Percentiles rank a stretch among this genome's conserved stretches.
Evolutionary conservation across 1,140 invertebrate genomes (phyloP).

Genomic region (Ectropis grisescens): DNA sequence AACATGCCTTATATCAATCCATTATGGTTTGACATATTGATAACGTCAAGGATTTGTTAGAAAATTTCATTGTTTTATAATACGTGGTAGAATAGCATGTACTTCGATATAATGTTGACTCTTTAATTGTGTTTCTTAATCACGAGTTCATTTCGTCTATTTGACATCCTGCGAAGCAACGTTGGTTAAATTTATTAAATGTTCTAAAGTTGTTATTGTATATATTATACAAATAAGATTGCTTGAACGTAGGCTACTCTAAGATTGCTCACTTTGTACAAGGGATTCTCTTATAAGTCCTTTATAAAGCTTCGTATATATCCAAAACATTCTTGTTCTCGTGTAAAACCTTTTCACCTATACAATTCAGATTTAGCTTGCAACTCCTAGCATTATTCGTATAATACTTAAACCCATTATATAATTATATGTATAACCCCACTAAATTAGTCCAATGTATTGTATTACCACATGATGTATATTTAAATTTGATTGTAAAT

Average conservation of each 20-base stretch:
- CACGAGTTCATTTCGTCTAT: too few species aligned
- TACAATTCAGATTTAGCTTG: constrained; percentile 50
- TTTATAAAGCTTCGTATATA: constrained; percentile 53
- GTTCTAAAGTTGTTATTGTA: constrained; percentile 50
- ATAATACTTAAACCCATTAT: constrained; percentile 11
- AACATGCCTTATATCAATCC: too few species aligned
- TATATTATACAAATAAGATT: constrained; percentile 51
- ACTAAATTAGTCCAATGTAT: constrained; percentile 36
- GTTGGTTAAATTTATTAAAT: constrained; percentile 22
- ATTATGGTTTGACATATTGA: too few species aligned
- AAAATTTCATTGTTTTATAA: too few species aligned
- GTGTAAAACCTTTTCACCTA: constrained; percentile 50
- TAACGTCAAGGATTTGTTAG: too few species aligned
- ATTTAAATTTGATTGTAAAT: constrained; percentile 40
- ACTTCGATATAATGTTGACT: too few species aligned
- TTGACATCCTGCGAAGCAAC: constrained; percentile 10
- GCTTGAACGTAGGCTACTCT: constrained; percentile 53
- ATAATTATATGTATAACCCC: constrained; percentile 30
- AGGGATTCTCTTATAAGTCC: constrained; percentile 62
- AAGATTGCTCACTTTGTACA: constrained; percentile 62
- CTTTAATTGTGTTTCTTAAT: too few species aligned
- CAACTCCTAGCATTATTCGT: constrained; percentile 46
- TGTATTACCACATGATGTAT: constrained; percentile 26
- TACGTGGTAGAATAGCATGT: too few species aligned
- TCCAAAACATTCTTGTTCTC: constrained; percentile 31